Evolutionary conservation across 2,113 vertebrate species (phyloP).

Genomic region (Ondatra zibethicus): DNA sequence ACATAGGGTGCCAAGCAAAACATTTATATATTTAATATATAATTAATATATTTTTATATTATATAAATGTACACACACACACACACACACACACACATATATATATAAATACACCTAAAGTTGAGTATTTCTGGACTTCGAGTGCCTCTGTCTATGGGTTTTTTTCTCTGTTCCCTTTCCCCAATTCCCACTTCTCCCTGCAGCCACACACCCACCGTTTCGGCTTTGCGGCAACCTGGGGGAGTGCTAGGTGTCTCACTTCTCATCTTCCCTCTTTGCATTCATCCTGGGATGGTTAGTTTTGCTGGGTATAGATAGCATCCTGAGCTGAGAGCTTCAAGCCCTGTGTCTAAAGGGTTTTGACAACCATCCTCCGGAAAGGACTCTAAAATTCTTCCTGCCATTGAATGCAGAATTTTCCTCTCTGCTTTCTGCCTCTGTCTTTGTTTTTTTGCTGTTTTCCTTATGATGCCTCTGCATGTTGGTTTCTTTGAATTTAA

Average conservation of each 20-base stretch:
- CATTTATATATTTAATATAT: no score
- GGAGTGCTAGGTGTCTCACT: background rate
- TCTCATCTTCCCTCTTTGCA: background rate
- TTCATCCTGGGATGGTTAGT: background rate
- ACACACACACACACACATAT: no score
- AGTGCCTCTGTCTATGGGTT: background rate
- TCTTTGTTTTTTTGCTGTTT: background rate
- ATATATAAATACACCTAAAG: background rate
- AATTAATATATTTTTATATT: no score
- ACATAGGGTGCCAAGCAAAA: no score
- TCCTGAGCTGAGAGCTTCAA: background rate
- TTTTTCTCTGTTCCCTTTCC: background rate
- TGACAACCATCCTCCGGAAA: constrained; percentile 16
- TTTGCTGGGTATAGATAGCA: background rate
- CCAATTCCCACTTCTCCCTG: background rate
- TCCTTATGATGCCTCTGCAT: background rate
- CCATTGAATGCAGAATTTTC: background rate
- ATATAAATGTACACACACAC: no score
- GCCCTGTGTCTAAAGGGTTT: background rate
- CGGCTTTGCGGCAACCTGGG: background rate
- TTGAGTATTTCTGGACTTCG: background rate
- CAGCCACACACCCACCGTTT: background rate
- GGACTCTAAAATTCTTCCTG: background rate
- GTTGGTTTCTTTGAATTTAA: constrained; percentile 20
- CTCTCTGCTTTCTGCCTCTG: background rate